Conservation (phyloP, 2,888 invertebrate species). For the Sminthurides aquaticus region DNA sequence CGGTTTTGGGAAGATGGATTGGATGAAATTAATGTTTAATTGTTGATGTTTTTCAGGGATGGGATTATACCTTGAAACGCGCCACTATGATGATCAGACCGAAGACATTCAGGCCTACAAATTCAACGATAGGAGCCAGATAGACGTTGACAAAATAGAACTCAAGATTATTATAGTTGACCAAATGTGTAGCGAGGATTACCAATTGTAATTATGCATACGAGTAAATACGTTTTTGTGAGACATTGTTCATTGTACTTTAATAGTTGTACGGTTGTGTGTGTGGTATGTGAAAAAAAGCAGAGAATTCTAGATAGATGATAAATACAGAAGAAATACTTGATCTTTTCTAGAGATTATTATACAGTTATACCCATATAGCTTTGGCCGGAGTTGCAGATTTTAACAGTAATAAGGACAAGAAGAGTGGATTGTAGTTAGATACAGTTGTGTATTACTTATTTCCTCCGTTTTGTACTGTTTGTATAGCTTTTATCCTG, state of each 20-base stretch:
- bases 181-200: not conserved
- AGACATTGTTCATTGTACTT: not conserved
- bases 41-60: slow-evolving; percentile 52
- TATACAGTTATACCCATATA: not conserved
- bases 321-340: not conserved
- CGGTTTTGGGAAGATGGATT: no score
- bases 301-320: not conserved
- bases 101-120: slow-evolving; percentile 50
- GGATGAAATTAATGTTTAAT: no score
- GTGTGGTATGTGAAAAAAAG: no score
- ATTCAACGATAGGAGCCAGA: slow-evolving; percentile 7
- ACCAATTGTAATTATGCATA: slow-evolving; percentile 2
- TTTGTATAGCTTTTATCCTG: not conserved
- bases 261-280: not conserved
- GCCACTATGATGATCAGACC: slow-evolving; percentile 90
- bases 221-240: not conserved
- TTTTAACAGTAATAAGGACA: not conserved
- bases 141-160: slow-evolving; percentile 14
- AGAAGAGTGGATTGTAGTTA: no score
- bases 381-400: not conserved
- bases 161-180: slow-evolving; percentile 3
- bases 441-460: not conserved
- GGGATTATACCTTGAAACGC: slow-evolving; percentile 85
- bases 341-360: not conserved
- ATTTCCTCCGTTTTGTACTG: not conserved